A percentile compares a stretch with the other conserved stretches of the same genome.
These are phyloP conservation scores for Pseudomyrmex cubaensis DNA, from an alignment of 1,140 invertebrate species.

Conservation along the genomic window DNA sequence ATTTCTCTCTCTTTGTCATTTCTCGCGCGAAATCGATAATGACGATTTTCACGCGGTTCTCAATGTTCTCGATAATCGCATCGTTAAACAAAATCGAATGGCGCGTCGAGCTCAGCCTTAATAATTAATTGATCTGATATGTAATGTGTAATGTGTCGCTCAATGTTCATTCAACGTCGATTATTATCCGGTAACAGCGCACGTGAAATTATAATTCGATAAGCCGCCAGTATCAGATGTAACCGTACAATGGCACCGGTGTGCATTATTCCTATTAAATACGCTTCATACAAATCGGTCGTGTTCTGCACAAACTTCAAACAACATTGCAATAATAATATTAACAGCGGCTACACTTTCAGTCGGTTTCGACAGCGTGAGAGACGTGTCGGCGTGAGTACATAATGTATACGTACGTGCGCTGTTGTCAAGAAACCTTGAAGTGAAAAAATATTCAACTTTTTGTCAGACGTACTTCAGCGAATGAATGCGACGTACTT, in stretches of 20 bases:
- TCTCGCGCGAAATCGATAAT: conserved; percentile 18
- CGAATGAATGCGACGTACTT: neutral
- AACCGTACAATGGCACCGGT: conserved; percentile 19
- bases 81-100: conserved; percentile 24
- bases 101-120: neutral
- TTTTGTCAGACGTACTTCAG: conserved; percentile 1
- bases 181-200: conserved; percentile 26
- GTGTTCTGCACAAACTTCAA: conserved; percentile 23
- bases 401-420: neutral
- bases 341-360: conserved; percentile 9
- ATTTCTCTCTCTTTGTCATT: neutral
- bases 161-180: conserved; percentile 29
- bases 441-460: neutral
- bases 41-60: conserved; percentile 15
- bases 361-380: neutral
- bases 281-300: neutral
- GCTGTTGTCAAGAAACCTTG: neutral
- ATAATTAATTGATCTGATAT: conserved; percentile 43
- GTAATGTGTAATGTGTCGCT: conserved; percentile 33
- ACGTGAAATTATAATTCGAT: conserved; percentile 54
- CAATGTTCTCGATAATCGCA: conserved; percentile 6
- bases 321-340: conserved; percentile 17
- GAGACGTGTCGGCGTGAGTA: neutral
- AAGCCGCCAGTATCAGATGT: conserved; percentile 40
- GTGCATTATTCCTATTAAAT: conserved; percentile 31